A percentile compares a stretch with the other conserved stretches of the same genome.
These are phyloP conservation scores for Ptilodon capucinus DNA, from an alignment of 2,888 invertebrate genomes.

Conservation along the genomic window DNA sequence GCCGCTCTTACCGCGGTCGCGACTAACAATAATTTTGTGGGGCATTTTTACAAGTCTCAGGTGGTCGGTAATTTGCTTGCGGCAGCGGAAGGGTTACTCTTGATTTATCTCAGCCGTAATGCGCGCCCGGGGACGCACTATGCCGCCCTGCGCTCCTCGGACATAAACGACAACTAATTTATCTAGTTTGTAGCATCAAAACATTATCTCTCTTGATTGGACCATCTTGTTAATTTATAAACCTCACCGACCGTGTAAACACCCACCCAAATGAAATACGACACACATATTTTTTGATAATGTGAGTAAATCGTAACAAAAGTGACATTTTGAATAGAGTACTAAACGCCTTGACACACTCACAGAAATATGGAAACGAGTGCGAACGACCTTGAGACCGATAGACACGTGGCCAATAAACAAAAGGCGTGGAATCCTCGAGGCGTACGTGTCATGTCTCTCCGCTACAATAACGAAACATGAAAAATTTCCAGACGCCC, in stretches of 20 bases:
- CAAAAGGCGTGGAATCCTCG: slow-evolving; percentile 57
- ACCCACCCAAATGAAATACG: slow-evolving; percentile 20
- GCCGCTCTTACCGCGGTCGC: slow-evolving; percentile 36
- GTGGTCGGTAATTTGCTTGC: slow-evolving; percentile 77
- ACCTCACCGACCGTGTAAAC: slow-evolving; percentile 25
- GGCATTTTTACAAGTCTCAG: slow-evolving; percentile 79
- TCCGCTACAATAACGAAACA: slow-evolving; percentile 80
- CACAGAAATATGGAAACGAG: slow-evolving; percentile 19
- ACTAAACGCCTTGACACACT: slow-evolving; percentile 14
- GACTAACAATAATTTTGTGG: slow-evolving; percentile 58
- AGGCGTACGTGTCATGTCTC: slow-evolving; percentile 72
- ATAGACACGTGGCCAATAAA: slow-evolving; percentile 63
- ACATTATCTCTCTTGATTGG: slow-evolving; percentile 38
- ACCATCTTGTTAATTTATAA: slow-evolving; percentile 31
- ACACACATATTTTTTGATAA: slow-evolving; percentile 15
- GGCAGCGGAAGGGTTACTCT: slow-evolving; percentile 70
- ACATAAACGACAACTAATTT: slow-evolving; percentile 63
- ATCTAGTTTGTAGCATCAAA: slow-evolving; percentile 42
- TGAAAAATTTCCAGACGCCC: slow-evolving; percentile 82
- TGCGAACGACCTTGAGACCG: slow-evolving; percentile 44
- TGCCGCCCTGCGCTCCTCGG: slow-evolving; percentile 48
- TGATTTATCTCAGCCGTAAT: slow-evolving; percentile 73
- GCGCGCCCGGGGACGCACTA: slow-evolving; percentile 71
- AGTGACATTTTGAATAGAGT: slow-evolving; percentile 16
- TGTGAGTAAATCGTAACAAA: slow-evolving; percentile 24